phyloP scores from a whole-genome alignment of 1,140 invertebrate species.

The Gryon sp. region DNA sequence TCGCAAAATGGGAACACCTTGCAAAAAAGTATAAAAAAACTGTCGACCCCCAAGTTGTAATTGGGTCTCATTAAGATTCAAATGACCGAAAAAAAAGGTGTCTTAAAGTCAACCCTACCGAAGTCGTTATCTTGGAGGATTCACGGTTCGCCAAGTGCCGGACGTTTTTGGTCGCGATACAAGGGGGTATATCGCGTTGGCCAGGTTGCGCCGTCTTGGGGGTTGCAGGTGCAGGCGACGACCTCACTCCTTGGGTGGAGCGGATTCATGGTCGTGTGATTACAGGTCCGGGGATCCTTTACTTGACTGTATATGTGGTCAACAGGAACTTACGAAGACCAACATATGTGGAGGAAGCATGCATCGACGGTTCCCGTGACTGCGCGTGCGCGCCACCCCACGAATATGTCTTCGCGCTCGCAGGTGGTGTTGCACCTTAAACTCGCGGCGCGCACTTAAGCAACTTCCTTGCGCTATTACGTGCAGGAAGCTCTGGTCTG shows the following conservation, averaged over 20 bases:
- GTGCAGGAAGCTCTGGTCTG: slow-evolving; percentile 27
- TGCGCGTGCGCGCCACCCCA: slow-evolving; percentile 71
- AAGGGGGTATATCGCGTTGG: slow-evolving; percentile 5
- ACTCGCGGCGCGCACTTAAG: slow-evolving; percentile 44
- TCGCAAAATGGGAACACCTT: too few species aligned
- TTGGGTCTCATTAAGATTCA: too few species aligned
- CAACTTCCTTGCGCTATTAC: slow-evolving; percentile 30
- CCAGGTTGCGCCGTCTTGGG: slow-evolving; percentile 71
- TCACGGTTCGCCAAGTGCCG: slow-evolving; percentile 38
- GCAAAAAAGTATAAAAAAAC: too few species aligned
- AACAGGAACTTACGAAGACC: slow-evolving; percentile 49
- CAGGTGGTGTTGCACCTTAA: slow-evolving; percentile 74
- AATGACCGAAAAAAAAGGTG: too few species aligned
- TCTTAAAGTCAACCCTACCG: too few species aligned
- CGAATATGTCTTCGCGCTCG: slow-evolving; percentile 72
- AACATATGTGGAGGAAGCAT: slow-evolving; percentile 75
- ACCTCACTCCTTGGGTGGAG: slow-evolving; percentile 63
- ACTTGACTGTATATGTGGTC: too few species aligned
- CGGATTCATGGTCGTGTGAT: slow-evolving; percentile 78
- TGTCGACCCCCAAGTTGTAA: too few species aligned
- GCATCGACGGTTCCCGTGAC: slow-evolving; percentile 66
- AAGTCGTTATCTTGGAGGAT: slow-evolving; percentile 46
- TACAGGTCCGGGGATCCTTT: slow-evolving; percentile 68
- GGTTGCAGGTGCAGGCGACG: slow-evolving; percentile 76
- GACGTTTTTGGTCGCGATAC: not conserved